Percentiles rank a stretch among this genome's conserved stretches.
Evolutionary conservation across 2,888 invertebrate species (phyloP).

Genomic region (Spodoptera picta): DNA sequence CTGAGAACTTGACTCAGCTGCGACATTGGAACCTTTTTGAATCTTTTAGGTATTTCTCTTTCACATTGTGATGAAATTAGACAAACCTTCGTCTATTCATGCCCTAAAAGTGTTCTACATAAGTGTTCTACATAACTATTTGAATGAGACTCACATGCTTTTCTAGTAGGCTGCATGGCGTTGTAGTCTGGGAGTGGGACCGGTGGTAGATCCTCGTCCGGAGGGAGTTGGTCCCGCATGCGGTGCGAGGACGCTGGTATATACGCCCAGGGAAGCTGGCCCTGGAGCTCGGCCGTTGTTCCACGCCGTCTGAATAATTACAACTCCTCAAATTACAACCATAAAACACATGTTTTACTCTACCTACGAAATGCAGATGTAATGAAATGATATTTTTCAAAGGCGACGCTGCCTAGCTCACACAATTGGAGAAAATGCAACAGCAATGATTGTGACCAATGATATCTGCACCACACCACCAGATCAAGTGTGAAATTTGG

Average conservation of each 20-base stretch:
- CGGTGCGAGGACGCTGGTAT: conserved; percentile 78
- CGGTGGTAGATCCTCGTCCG: conserved; percentile 88
- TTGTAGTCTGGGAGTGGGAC: conserved; percentile 90
- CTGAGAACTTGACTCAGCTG: no score
- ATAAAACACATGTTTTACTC: no score
- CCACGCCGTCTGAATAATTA: conserved; percentile 68
- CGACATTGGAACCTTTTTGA: no score
- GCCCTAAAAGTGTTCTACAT: no score
- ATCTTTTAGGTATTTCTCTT: no score
- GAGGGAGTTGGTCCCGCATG: conserved; percentile 81
- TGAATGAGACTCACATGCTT: conserved; percentile 72
- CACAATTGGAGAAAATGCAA: no score
- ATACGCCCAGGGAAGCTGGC: conserved; percentile 90
- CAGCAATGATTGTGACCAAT: not conserved
- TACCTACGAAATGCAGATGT: no score
- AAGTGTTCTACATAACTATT: conserved; percentile 17
- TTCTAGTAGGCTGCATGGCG: conserved; percentile 79
- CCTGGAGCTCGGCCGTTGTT: conserved; percentile 84
- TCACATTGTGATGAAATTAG: no score
- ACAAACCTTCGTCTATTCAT: no score
- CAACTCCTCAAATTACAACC: not conserved
- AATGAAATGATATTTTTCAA: no score
- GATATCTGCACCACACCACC: conserved; percentile 37
- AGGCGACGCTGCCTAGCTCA: no score
- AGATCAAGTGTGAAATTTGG: conserved; percentile 19